Percentiles rank a stretch among this genome's conserved stretches.
phyloP scores from a whole-genome alignment of 2,113 vertebrate genomes.

The Gnathonemus echidnorhynchus region DNA sequence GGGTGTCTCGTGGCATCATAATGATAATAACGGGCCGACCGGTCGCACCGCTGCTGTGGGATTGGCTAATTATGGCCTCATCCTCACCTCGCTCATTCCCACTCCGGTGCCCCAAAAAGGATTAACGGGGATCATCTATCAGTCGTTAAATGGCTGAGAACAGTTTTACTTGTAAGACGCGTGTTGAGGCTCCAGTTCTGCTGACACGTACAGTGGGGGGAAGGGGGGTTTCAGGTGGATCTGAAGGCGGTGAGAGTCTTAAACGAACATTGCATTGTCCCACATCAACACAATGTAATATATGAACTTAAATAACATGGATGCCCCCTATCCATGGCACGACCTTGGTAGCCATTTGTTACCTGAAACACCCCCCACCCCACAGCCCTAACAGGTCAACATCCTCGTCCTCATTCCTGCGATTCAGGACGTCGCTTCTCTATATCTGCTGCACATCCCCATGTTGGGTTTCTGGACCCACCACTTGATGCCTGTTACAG shows the following conservation, averaged over 20 bases:
- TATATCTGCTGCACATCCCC: neutral
- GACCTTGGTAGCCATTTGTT: neutral
- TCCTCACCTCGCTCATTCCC: conserved; percentile 86
- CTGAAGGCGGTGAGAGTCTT: neutral
- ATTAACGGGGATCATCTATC: conserved; percentile 78
- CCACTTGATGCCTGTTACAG: neutral
- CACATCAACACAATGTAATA: neutral
- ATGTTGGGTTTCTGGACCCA: neutral
- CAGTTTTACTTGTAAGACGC: conserved; percentile 58
- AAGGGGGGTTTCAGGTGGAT: neutral
- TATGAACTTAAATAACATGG: neutral
- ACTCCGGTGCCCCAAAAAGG: conserved; percentile 81
- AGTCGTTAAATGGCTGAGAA: conserved; percentile 76
- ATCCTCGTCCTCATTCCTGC: neutral
- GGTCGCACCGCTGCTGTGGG: conserved; percentile 65
- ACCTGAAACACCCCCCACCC: neutral
- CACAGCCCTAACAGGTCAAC: neutral
- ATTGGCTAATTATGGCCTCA: conserved; percentile 74
- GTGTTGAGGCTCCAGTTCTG: neutral
- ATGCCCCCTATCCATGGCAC: neutral
- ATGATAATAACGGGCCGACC: conserved; percentile 64
- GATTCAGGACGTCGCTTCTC: neutral
- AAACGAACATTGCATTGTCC: neutral
- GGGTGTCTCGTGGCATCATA: conserved; percentile 47
- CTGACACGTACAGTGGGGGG: neutral